Base-by-base conservation (phyloP, 2,797 vertebrate species). In the Enoplosus armatus region DNA sequence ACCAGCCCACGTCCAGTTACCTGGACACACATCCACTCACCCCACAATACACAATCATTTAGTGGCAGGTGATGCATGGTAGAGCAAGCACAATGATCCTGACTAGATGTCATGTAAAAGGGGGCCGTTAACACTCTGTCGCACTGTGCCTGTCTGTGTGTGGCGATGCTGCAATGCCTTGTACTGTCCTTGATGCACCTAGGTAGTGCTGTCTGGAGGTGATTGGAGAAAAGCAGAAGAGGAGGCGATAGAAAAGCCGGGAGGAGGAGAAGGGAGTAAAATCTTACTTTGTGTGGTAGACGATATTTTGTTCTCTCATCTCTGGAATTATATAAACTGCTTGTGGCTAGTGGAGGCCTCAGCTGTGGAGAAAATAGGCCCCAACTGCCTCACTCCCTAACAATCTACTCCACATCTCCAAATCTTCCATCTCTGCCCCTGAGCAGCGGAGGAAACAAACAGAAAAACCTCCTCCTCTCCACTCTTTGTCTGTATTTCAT, bases 291-390 rank as follows among this genome's bases (percentile, higher is more conserved):
- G 75, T 89, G 82, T 66, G 85, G 78, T 70, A 72, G 76, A 79
- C 79, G 88, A 91, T 88, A 92, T 94, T 93, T 89, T 92, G 77
- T 83, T 88, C 91, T 89, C 91, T 93, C 91, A 85, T 93, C 91
- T 94, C 82, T 91, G 81, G 89, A 92, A 94, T 93, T 91, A 93
- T 80, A 93, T 89, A 90, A 94, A 93, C 85, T 84, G 93, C 93
- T 95, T 80, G 89, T 93, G 94, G 93, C 93, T 86, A 93, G 87
- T 67, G 56, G 75, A 91, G 89, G 92, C 90, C 93, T 89, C 90
- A 93, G 93, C 92, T 94, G 93, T 16, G 51, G 85, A 81, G 90
- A 87, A 90, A 91, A 92, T 90, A 78, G 90, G 84, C 82, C 82
- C 86, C 87, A 77, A 86, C 92, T 92, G 89, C 89, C 87, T 91